Evolutionary conservation across 2,113 vertebrate species (phyloP).

Genomic region (Pluvialis apricaria): DNA sequence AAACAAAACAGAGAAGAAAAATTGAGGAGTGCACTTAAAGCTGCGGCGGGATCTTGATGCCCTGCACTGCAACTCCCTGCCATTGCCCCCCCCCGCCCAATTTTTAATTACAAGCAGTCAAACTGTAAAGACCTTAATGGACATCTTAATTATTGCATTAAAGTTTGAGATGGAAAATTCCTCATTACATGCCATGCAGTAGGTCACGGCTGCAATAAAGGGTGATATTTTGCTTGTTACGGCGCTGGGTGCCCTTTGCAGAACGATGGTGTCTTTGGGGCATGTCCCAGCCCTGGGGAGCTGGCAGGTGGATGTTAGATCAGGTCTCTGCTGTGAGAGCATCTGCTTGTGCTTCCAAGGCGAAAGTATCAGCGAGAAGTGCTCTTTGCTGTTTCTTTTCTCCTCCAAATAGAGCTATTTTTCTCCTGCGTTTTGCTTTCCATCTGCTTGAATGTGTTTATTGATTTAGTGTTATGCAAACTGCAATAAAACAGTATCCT

Average conservation of each 20-base stretch:
- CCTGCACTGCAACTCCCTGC: not conserved
- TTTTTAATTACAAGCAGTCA: slow-evolving; percentile 53
- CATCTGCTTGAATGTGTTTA: slow-evolving; percentile 35
- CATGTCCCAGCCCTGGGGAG: slow-evolving; percentile 2
- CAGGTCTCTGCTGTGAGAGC: slow-evolving; percentile 23
- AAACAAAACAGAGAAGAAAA: not conserved
- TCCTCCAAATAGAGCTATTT: not conserved
- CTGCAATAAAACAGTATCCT: not conserved
- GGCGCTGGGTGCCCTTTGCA: slow-evolving; percentile 31
- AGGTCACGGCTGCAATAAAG: slow-evolving; percentile 42
- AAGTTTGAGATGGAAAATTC: slow-evolving; percentile 63
- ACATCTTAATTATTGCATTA: slow-evolving; percentile 60
- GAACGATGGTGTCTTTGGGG: not conserved
- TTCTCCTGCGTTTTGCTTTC: slow-evolving; percentile 1
- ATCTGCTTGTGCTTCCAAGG: slow-evolving; percentile 1
- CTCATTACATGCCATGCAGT: slow-evolving; percentile 29
- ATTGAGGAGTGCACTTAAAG: not conserved
- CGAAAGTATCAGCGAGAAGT: not conserved
- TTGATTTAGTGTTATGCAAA: slow-evolving; percentile 36
- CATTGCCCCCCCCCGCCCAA: not conserved
- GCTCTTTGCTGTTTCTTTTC: not conserved
- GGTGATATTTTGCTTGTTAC: slow-evolving; percentile 19
- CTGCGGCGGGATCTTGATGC: not conserved
- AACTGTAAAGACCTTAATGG: slow-evolving; percentile 58
- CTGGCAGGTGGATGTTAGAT: not conserved